Base-by-base conservation (phyloP, 1,140 invertebrate genomes). In the Contarinia nasturtii region DNA sequence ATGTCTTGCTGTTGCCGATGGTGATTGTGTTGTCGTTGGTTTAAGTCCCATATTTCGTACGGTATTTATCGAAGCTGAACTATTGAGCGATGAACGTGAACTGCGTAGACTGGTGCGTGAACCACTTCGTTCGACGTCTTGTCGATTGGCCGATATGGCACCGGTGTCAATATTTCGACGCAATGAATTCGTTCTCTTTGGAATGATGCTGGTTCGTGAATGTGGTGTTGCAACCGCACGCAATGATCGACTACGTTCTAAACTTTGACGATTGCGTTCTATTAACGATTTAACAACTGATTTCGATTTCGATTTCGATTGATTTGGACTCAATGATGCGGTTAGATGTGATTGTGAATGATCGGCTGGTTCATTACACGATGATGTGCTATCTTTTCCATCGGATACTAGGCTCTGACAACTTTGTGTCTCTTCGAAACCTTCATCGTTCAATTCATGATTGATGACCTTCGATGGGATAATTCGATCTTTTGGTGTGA, bases 341-440 rank as follows among this genome's bases (percentile, higher is more conserved):
- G 47, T 58, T 2, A 27, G 2, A 2, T 19, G 20, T 2, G 15
- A 7, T 47, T 50, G 15, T 52, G 54, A 52, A 7, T 68, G 66
- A 41, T 80, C 76, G 1, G 73, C 73, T 51, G 79, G 76, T 40
- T 75, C 76, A 52, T 81, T 82, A 53, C 71, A 75, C 0, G 79
- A 82, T 0, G 79, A 82, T 2, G 80, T 78, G 22, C 61, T 64
- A 36, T 63, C 58, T 36, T 63, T 63, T 47, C 79, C 81, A 57
- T 89, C 86, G 0, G 84, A 87, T 43, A 86, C 81, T 20, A 87
- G 66, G 41, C 68, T 46, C 10, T 27, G 27, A 10, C 27, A 27
- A 52, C 78, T 86, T 51, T 87, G 83, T 0, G 83, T 86, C 65
- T 89, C 86, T 60, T 91, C 86, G 56, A 90, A 90, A 8, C 86